Conservation (phyloP, 2,113 vertebrate species). For the Oryctolagus cuniculus region DNA sequence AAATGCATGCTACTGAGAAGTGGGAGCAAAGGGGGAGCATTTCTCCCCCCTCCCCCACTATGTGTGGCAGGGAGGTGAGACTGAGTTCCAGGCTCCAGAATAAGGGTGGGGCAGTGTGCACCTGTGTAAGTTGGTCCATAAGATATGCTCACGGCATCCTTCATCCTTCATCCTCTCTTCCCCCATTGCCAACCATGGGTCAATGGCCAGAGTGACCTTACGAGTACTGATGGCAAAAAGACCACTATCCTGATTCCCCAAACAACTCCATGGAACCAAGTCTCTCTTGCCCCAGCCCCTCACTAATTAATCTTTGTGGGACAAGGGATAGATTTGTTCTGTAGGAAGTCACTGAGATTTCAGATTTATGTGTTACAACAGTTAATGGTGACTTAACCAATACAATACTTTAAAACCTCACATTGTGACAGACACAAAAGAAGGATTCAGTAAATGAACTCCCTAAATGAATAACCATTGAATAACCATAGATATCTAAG, state of each 20-base stretch:
- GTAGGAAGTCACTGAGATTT: not conserved
- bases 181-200: not conserved
- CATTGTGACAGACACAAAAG: accelerated
- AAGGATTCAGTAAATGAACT: not conserved
- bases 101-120: not conserved
- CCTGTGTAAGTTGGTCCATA: accelerated
- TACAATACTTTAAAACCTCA: not conserved
- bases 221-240: not conserved
- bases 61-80: not conserved
- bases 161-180: not conserved
- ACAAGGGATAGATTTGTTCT: not conserved
- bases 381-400: not conserved
- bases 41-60: not conserved
- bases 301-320: too few relatives aligned
- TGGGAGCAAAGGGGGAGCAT: accelerated
- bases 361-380: not conserved
- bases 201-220: not conserved
- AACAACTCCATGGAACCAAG: accelerated
- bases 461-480: not conserved
- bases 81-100: not conserved
- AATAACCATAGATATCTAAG: not conserved
- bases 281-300: not conserved
- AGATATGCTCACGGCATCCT: not conserved
- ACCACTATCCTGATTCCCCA: not conserved
- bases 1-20: not conserved